Evolutionary conservation across 1,140 invertebrate species (phyloP), one percentile per base, ranked within the genome.

Genomic region (Apis cerana): DNA sequence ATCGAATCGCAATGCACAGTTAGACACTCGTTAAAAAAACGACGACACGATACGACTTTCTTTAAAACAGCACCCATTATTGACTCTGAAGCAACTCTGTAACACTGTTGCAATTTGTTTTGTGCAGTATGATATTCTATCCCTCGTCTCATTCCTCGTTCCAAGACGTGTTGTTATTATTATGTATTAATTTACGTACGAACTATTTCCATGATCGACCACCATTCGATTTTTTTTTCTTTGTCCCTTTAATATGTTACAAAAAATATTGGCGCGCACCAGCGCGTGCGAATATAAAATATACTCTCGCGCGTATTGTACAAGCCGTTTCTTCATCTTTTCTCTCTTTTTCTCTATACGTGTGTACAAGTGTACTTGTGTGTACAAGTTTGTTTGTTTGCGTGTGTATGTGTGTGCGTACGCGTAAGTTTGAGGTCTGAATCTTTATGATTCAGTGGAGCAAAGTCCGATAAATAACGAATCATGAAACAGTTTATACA

Each of bases 251-350:
- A 69, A 52, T 84, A 80, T 88, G 62, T 82, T 90, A 84, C 85
- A 88, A 88, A 88, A 88, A 85, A 90, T 88, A 88, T 82, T 68
- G 82, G 64, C 83, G 81, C 75, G 61, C 67, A 74, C 64, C 71
- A 74, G 80, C 72, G 79, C 81, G 76, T 74, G 56, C 61, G 76
- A 76, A 89, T 87, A 87, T 85, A 89, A 89, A 82, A 89, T 84
- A 89, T 90, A 89, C 80, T 88, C 82, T 86, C 67, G 64, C 82
- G 76, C 70, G 65, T 80, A 86, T 77, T 85, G 77, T 86, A 85
- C 79, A 89, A 81, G 76, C 88, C 83, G 62, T 65, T 78, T 64
- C 75, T 76, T 82, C 61, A 15, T 64, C 50, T 58, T 19, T 65
- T 23, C 56, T 33, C 43, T 43, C 21, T 13, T 43, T 74, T 19